Evolutionary conservation across 1,140 invertebrate genomes (phyloP), one percentile per base, ranked within the genome.

Genomic region (Penaeus chinensis): DNA sequence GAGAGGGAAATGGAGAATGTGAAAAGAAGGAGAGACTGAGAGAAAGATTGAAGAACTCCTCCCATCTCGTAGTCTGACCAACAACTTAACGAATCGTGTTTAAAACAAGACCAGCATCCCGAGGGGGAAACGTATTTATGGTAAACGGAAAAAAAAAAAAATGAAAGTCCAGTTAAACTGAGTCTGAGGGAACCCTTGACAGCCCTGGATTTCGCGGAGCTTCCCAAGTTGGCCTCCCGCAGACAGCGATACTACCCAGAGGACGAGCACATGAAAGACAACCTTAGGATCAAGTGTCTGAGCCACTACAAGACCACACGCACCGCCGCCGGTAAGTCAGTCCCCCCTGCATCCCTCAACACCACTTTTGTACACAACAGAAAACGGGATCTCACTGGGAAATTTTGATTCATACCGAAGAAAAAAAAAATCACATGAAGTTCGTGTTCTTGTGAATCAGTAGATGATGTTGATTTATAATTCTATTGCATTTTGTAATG

Each of bases 301-400:
- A 89, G 87, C 82, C 90, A 90, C 85, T 90, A 90, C 90, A 90
- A 90, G 88, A 89, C 90, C 62, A 90, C 90, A n/a, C 85, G 90
- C 71, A 89, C 88, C 61, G 87, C 87, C 81, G 90, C 90, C 63
- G 90, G 90, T 90, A 90, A 90, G 90, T 90, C 77, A 76, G 37
- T 22, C 22, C 37, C 37, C 65, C 63, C 61, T 32, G 32, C 27
- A 47, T 66, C 63, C 54, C 66, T 79, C 82, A 54, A 65, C 37
- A n/a, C 22, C 66, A 42, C 74, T 54, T 22, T 63, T 63, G 37
- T 54, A 78, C 82, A 74, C n/a, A 32, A 47, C 3, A 79, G 22
- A 54, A 42, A 66, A 71, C 62, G 16, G 16, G 16, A 62, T 27
- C 24, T 27, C 24, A 61, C 8, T 22, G 24, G 20, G 10, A 74